phyloP scores from a whole-genome alignment of 1,140 invertebrate genomes.

The Matsumurasca onukii region DNA sequence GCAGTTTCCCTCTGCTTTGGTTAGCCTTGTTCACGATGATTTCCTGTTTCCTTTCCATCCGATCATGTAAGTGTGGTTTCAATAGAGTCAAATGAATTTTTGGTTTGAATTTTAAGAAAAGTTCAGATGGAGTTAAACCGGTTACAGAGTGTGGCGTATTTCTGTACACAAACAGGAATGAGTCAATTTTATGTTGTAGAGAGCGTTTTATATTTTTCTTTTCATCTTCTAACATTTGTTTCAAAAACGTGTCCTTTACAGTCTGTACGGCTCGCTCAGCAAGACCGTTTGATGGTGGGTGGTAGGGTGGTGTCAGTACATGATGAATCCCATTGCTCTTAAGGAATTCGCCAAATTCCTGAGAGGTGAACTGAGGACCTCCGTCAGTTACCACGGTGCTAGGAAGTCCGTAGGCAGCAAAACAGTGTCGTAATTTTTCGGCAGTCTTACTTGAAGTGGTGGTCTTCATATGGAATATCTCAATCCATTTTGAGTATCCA shows the following conservation, averaged over 20 bases:
- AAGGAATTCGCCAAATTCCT: too few species aligned
- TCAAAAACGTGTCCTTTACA: background rate
- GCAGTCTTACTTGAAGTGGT: too few species aligned
- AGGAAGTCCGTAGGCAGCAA: too few species aligned
- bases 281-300: too few species aligned
- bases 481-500: too few species aligned
- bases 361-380: too few species aligned
- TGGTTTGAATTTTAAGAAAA: background rate
- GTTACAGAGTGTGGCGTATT: conserved; percentile 19
- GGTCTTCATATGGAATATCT: too few species aligned
- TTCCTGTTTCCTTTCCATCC: background rate
- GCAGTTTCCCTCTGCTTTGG: background rate
- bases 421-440: too few species aligned
- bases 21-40: background rate
- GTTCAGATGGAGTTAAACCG: conserved; percentile 4
- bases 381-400: too few species aligned
- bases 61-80: background rate
- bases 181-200: background rate
- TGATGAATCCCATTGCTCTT: too few species aligned
- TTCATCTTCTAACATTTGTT: background rate
- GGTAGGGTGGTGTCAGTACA: too few species aligned
- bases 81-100: background rate
- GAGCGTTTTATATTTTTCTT: background rate
- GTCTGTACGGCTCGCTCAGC: too few species aligned
- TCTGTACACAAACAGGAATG: background rate